Evolutionary conservation across 2,113 vertebrate genomes (phyloP).

Genomic region (Xiphophorus maculatus): DNA sequence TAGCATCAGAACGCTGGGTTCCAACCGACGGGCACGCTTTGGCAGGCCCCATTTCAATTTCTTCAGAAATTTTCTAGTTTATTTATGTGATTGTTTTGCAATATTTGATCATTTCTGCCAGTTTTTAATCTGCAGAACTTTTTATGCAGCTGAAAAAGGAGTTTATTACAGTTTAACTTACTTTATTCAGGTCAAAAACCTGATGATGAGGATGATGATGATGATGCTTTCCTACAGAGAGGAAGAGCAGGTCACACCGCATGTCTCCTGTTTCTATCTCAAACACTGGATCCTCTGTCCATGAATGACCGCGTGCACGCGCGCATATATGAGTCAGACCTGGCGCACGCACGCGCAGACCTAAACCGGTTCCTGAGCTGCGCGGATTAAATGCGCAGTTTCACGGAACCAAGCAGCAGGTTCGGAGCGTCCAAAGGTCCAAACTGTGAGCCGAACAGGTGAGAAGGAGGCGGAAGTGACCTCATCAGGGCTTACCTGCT

Average conservation of each 20-base stretch:
- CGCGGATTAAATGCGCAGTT: neutral
- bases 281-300: neutral
- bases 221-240: too few species aligned
- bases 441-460: fast-evolving
- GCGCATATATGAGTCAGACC: neutral
- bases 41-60: too few species aligned
- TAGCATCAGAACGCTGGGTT: too few species aligned
- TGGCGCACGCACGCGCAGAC: neutral
- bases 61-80: too few species aligned
- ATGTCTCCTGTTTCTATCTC: neutral
- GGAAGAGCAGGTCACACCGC: neutral
- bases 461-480: neutral
- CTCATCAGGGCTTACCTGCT: neutral
- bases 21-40: too few species aligned
- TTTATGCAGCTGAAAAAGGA: too few species aligned
- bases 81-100: too few species aligned
- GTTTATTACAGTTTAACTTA: too few species aligned
- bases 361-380: constrained; percentile 25
- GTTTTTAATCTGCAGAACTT: too few species aligned
- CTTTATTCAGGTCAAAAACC: too few species aligned
- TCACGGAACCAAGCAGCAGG: neutral
- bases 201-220: too few species aligned
- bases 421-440: neutral
- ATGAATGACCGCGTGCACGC: neutral
- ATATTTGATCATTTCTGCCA: too few species aligned